Evolutionary conservation across 2,888 invertebrate species (phyloP).

Genomic region (Eledona agricola): DNA sequence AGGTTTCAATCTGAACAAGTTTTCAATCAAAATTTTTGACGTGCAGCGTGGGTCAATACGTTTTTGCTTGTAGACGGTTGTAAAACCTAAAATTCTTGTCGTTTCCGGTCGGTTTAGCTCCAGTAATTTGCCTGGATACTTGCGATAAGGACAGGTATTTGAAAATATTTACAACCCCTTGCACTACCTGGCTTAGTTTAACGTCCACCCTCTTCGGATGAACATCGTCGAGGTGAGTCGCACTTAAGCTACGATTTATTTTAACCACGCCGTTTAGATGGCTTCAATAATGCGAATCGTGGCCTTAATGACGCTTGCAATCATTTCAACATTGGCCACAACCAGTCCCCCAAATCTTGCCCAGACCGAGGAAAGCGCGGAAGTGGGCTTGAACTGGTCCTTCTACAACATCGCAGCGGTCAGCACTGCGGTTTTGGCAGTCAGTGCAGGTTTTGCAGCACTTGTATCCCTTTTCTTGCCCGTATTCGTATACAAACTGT

Average conservation of each 20-base stretch:
- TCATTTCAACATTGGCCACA: slow-evolving; percentile 40
- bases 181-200: slow-evolving; percentile 24
- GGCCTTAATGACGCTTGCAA: slow-evolving; percentile 22
- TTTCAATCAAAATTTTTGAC: too few relatives aligned
- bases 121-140: slow-evolving; percentile 13
- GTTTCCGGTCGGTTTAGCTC: background rate
- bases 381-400: slow-evolving; percentile 32
- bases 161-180: slow-evolving; percentile 11
- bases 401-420: slow-evolving; percentile 40
- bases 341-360: slow-evolving; percentile 34
- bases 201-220: background rate
- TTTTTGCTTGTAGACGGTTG: too few relatives aligned
- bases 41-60: too few relatives aligned
- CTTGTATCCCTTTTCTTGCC: slow-evolving; percentile 52
- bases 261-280: slow-evolving; percentile 13
- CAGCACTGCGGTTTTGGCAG: slow-evolving; percentile 48
- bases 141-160: slow-evolving; percentile 27
- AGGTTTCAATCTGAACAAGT: too few relatives aligned
- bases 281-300: slow-evolving; percentile 7
- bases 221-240: slow-evolving; percentile 19
- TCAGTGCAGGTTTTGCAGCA: slow-evolving; percentile 48
- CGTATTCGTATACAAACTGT: slow-evolving; percentile 54
- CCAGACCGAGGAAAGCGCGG: slow-evolving; percentile 25
- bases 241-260: slow-evolving; percentile 2
- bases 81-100: background rate